Evolutionary conservation across 2,113 vertebrate genomes (phyloP).

Genomic region (Stictonetta naevosa): DNA sequence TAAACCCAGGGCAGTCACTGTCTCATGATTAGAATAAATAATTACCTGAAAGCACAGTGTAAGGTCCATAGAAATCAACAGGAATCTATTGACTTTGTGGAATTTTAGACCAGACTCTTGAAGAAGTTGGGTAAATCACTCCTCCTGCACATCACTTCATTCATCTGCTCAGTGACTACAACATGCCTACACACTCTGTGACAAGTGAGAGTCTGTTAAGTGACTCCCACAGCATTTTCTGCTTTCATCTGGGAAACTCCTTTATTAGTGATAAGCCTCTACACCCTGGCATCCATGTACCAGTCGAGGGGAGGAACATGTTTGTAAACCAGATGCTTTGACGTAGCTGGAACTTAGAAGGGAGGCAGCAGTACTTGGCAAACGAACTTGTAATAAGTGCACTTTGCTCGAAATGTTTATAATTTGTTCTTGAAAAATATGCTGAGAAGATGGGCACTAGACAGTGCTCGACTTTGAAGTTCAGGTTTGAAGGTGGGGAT

Average conservation of each 20-base stretch:
- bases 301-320: conserved; percentile 46
- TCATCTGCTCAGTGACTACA: conserved; percentile 29
- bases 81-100: not conserved
- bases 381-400: conserved; percentile 63
- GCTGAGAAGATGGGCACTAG: conserved; percentile 51
- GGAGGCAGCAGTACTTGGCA: conserved; percentile 59
- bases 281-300: conserved; percentile 11
- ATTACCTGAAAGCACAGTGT: not conserved
- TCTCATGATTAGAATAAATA: not conserved
- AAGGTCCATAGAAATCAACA: conserved; percentile 20
- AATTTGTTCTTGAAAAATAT: conserved; percentile 63
- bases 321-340: conserved; percentile 68
- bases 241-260: conserved; percentile 49
- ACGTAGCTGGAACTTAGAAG: conserved; percentile 37
- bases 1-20: not conserved
- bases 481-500: conserved; percentile 20
- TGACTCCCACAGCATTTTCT: conserved; percentile 40
- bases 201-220: conserved; percentile 15
- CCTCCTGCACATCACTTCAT: conserved; percentile 51
- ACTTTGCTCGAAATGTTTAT: conserved; percentile 68
- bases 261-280: conserved; percentile 24
- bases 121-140: not conserved
- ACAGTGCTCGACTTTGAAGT: conserved; percentile 49
- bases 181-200: conserved; percentile 10
- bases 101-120: conserved; percentile 7